Evolutionary conservation across 2,888 invertebrate genomes (phyloP).

Genomic region (Azorinus chamasolen): DNA sequence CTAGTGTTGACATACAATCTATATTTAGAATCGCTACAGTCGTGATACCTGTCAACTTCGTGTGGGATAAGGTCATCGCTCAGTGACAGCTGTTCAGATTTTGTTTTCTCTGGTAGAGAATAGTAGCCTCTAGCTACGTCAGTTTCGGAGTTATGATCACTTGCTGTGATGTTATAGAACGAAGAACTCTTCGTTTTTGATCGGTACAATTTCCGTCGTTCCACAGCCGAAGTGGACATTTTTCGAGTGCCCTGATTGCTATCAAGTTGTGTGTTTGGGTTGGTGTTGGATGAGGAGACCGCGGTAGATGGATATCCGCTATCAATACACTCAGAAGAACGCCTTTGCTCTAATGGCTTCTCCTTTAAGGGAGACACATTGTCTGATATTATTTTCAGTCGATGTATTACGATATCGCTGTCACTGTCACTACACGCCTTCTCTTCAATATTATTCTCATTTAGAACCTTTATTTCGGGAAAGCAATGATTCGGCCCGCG

Average conservation of each 20-base stretch:
- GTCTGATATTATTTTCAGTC: too few species aligned
- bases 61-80: not conserved
- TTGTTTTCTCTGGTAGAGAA: not conserved
- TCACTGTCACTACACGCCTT: not conserved
- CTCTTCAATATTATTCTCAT: conserved; percentile 25
- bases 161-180: conserved; percentile 40
- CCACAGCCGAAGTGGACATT: conserved; percentile 10
- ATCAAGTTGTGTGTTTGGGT: conserved; percentile 1
- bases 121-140: not conserved
- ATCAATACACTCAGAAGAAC: conserved; percentile 18
- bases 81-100: not conserved
- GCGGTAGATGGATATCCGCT: conserved; percentile 60
- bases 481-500: conserved; percentile 33
- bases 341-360: too few species aligned
- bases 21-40: too few species aligned
- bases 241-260: not conserved
- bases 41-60: not conserved
- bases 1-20: not conserved
- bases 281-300: conserved; percentile 18
- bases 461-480: conserved; percentile 53
- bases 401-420: not conserved
- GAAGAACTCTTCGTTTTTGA: conserved; percentile 49
- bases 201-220: conserved; percentile 43
- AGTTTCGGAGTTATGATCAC: not conserved
- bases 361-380: too few species aligned